Percentiles rank a stretch among this genome's conserved stretches.
phyloP scores from a whole-genome alignment of 2,113 vertebrate species.

The Neotragus moschatus region DNA sequence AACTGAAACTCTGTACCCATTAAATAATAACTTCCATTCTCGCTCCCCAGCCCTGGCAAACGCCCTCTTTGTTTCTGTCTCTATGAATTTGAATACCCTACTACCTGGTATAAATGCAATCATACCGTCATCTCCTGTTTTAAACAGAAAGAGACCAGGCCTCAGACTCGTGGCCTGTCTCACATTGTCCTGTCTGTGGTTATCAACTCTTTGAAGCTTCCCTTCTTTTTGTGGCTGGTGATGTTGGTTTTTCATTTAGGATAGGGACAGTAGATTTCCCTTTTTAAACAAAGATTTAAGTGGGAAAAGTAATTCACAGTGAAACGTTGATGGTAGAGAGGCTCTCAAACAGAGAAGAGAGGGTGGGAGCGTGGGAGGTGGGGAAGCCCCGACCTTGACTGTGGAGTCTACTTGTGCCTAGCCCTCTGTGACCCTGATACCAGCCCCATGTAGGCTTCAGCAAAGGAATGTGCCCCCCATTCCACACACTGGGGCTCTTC shows the following conservation, averaged over 20 bases:
- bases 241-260: not conserved
- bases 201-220: not conserved
- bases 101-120: not conserved
- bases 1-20: not conserved
- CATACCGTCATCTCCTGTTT: not conserved
- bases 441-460: not conserved
- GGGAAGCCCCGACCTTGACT: not conserved
- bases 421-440: not conserved
- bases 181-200: not conserved
- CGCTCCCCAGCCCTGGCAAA: not conserved
- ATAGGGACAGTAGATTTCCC: not conserved
- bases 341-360: not conserved
- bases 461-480: not conserved
- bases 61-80: not conserved
- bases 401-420: not conserved
- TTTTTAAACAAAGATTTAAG: not conserved
- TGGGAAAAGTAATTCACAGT: not conserved
- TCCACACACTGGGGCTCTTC: not conserved
- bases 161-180: not conserved
- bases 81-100: not conserved
- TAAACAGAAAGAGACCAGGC: not conserved
- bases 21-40: not conserved
- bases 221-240: not conserved
- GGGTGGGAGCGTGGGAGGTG: not conserved
- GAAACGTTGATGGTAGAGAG: not conserved